Base-by-base conservation (phyloP, 2,888 invertebrate genomes). In the Scaptomyza reducta region DNA sequence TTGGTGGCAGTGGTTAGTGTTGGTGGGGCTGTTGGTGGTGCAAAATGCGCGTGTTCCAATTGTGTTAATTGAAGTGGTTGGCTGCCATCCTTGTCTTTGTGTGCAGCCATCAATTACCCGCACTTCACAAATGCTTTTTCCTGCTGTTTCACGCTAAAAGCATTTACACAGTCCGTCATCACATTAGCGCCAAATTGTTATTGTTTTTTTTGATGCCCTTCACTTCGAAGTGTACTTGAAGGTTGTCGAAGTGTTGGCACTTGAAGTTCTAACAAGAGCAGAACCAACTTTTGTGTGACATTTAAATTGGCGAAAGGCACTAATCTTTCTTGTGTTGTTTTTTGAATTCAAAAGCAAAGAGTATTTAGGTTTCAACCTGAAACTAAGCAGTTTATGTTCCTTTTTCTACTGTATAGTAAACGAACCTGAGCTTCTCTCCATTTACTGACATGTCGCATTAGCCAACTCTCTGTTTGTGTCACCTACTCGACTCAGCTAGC, bases 21-120 rank as follows among this genome's bases (percentile, higher is more conserved):
- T 14, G 56, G 40, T 56, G 40, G 63, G 49, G 63, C 45, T n/a
- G 41, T 27, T 14, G 56, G 40, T 56, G 40, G 63, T 51, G 63
- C 45, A 22, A 25, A 41, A 46, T 40, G 64, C 64, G 56, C 60
- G 65, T 77, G 65, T 47, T 72, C 65, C 51, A 84, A 76, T 74
- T 70, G 50, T 74, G 74, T 87, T 82, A 82, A 87, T 82, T 82
- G 82, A 82, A 87, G 82, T 84, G 85, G 79, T 78, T 83, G 61
- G 47, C 70, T 79, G 63, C 54, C 75, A 50, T 29, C 58, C 45
- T 42, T 40, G 16, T 40, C 50, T 41, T 42, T 68, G 60, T 68
- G 68, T 66, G 75, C 54, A 60, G 60, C 74, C 83, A 86, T 84
- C 86, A 84, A 86, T 84, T 84, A 86, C 77, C 74, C 78, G 58